Evolutionary conservation across 2,113 vertebrate species (phyloP).

Genomic region (Peromyscus maniculatus): DNA sequence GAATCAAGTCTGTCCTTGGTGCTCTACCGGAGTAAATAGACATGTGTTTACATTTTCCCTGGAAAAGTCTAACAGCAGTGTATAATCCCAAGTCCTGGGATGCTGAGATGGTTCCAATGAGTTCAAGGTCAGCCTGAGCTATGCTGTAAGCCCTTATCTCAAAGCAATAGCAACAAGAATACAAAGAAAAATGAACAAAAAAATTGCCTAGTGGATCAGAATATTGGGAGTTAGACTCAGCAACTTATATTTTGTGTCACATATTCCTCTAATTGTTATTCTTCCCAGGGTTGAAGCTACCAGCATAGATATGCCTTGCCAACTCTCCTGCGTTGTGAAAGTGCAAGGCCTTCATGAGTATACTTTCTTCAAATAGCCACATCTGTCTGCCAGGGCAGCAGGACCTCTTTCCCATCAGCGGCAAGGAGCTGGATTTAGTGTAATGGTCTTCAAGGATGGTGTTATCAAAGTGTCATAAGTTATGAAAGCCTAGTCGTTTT

Average conservation of each 20-base stretch:
- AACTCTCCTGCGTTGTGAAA: neutral
- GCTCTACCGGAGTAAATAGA: neutral
- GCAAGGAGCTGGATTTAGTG: neutral
- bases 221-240: neutral
- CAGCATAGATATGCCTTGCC: neutral
- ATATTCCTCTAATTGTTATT: neutral
- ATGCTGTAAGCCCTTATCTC: neutral
- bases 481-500: constrained; percentile 28
- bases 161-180: constrained; percentile 31
- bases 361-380: neutral
- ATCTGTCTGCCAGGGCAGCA: neutral
- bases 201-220: neutral
- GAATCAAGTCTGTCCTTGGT: neutral
- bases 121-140: neutral
- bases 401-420: neutral
- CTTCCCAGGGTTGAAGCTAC: neutral
- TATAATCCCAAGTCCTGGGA: neutral
- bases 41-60: neutral
- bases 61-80: neutral
- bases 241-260: neutral
- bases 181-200: neutral
- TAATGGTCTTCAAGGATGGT: neutral
- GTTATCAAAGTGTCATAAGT: constrained; percentile 47
- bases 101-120: neutral
- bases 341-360: neutral